Percentiles rank a stretch among this genome's conserved stretches.
Evolutionary conservation across 1,140 invertebrate species (phyloP).

Genomic region (Anoplophora glabripennis): DNA sequence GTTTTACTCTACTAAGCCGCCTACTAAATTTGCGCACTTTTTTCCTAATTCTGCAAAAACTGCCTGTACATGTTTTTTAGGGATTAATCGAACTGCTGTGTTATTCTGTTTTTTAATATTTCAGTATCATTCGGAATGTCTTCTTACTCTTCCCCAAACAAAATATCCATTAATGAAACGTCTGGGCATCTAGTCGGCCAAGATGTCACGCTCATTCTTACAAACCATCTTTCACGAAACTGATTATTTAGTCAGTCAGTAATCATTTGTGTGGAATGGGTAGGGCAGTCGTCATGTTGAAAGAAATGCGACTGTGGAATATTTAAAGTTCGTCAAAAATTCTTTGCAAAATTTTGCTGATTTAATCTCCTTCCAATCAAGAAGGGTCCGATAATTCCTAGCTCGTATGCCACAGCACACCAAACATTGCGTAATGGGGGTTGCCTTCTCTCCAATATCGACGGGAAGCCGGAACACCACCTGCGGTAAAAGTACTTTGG

Average conservation of each 20-base stretch:
- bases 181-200: background rate
- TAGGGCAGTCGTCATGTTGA: slow-evolving; percentile 1
- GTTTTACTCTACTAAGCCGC: no score
- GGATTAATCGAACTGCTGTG: background rate
- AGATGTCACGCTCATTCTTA: no score
- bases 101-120: slow-evolving; percentile 15
- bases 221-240: no score
- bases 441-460: no score
- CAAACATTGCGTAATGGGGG: no score
- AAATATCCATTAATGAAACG: background rate
- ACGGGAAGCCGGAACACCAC: no score
- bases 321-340: slow-evolving; percentile 3
- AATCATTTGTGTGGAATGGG: background rate
- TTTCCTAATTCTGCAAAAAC: slow-evolving; percentile 1
- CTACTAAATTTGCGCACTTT: no score
- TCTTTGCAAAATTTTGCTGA: slow-evolving; percentile 6
- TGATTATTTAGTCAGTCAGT: no score
- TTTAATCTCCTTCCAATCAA: background rate
- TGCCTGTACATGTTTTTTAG: background rate
- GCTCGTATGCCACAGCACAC: slow-evolving; percentile 2
- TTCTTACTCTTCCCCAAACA: background rate
- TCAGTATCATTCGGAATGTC: background rate
- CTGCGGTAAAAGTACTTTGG: background rate
- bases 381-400: slow-evolving; percentile 5
- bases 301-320: slow-evolving; percentile 1